These are phyloP conservation scores for Zoanthus sansibaricus DNA, from an alignment of 92 coral and sea anemone genomes.

Conservation along the genomic window DNA sequence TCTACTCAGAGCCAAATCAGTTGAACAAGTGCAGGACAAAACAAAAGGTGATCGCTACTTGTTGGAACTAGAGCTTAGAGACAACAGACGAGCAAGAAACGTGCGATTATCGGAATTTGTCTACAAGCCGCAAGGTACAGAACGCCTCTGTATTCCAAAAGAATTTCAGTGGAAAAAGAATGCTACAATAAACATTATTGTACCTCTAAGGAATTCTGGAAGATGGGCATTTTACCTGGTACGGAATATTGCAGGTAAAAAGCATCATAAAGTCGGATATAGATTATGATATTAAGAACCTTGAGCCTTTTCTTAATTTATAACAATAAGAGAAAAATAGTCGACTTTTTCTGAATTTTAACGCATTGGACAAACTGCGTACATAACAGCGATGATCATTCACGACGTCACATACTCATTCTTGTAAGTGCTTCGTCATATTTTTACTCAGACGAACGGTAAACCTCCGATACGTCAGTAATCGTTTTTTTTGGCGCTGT, in stretches of 20 bases:
- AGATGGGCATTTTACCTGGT: constrained; percentile 94
- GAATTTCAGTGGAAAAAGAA: constrained; percentile 81
- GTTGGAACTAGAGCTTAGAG: constrained; percentile 74
- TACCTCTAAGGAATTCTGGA: constrained; percentile 86
- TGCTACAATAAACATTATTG: constrained; percentile 83
- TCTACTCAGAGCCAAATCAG: constrained; percentile 56
- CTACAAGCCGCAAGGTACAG: constrained; percentile 63
- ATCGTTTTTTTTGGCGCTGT: too few species aligned
- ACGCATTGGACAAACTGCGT: too few species aligned
- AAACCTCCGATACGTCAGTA: too few species aligned
- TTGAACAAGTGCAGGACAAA: constrained; percentile 79
- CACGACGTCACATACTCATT: not conserved
- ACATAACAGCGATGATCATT: not conserved
- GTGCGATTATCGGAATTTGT: constrained; percentile 80
- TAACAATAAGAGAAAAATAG: too few species aligned
- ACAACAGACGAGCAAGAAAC: constrained; percentile 55
- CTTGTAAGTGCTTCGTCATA: too few species aligned
- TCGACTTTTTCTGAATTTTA: too few species aligned
- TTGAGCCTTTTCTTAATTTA: too few species aligned
- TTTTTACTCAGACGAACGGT: too few species aligned
- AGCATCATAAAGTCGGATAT: too few species aligned
- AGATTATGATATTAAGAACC: not conserved
- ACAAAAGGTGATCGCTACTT: constrained; percentile 85
- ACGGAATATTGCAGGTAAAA: constrained; percentile 82
- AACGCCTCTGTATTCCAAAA: constrained; percentile 78